These are phyloP conservation scores for Rhinella marina DNA, from an alignment of 2,797 vertebrate species.

Conservation along the genomic window DNA sequence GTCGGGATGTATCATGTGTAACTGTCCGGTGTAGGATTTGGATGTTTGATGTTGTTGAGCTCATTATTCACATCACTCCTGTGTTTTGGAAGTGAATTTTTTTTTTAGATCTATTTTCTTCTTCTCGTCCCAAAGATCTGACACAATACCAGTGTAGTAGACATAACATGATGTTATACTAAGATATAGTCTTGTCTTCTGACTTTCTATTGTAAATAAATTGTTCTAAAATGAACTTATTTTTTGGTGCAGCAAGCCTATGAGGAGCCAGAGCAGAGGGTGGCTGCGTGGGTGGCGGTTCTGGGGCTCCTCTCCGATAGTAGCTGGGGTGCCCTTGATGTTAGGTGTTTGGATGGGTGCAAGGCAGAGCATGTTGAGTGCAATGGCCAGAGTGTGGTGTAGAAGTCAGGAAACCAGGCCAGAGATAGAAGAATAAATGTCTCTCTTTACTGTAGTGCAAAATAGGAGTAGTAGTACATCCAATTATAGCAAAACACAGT, in stretches of 20 bases:
- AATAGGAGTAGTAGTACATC: too few relatives aligned
- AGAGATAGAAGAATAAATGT: too few relatives aligned
- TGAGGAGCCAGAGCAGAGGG: too few relatives aligned
- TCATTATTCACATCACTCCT: neutral
- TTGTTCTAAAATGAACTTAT: neutral
- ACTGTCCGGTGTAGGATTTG: conserved; percentile 3
- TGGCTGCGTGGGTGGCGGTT: too few relatives aligned
- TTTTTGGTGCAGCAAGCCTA: neutral
- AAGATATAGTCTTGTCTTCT: neutral
- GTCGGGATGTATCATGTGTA: conserved; percentile 40
- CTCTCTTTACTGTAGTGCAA: too few relatives aligned
- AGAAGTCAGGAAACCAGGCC: too few relatives aligned
- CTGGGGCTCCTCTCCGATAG: too few relatives aligned
- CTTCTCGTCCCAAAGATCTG: neutral
- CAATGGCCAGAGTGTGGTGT: too few relatives aligned
- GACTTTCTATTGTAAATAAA: neutral
- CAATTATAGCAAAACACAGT: too few relatives aligned
- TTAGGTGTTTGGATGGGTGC: too few relatives aligned
- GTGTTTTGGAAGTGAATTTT: neutral
- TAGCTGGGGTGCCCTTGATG: too few relatives aligned
- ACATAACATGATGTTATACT: neutral
- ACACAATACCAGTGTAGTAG: neutral
- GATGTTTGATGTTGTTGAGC: conserved; percentile 31
- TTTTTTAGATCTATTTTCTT: neutral
- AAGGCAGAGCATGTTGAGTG: too few relatives aligned